Evolutionary conservation across 1,140 invertebrate genomes (phyloP).

Genomic region (Coenobita brevimanus): DNA sequence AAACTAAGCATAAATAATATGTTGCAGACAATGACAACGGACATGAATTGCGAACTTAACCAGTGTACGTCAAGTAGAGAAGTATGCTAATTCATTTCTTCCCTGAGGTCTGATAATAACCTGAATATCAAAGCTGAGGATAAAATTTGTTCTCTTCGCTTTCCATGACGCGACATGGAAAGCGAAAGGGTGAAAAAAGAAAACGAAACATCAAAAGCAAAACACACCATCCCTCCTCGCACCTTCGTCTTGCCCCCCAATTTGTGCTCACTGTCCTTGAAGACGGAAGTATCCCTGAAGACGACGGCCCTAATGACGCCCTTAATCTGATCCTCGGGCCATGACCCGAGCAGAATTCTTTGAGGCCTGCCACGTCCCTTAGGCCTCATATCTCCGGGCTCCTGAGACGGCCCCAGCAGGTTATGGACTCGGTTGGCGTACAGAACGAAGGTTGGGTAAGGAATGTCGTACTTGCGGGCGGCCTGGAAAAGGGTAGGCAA

Average conservation of each 20-base stretch:
- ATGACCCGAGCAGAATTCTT: slow-evolving; percentile 89
- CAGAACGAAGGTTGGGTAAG: slow-evolving; percentile 94
- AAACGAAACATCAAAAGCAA: background rate
- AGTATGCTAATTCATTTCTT: no score
- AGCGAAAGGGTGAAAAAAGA: background rate
- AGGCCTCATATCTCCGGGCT: slow-evolving; percentile 84
- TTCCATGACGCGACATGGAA: no score
- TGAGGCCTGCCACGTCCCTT: slow-evolving; percentile 92
- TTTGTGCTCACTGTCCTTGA: slow-evolving; percentile 68
- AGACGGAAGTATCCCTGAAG: slow-evolving; percentile 83
- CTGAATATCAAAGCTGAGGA: no score
- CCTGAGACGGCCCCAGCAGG: slow-evolving; percentile 87
- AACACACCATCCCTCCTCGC: slow-evolving; percentile 7
- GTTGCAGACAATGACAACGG: no score
- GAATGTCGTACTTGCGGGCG: slow-evolving; percentile 93
- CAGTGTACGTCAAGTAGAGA: no score
- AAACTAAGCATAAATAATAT: no score
- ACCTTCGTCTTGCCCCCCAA: slow-evolving; percentile 54
- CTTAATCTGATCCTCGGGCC: slow-evolving; percentile 93
- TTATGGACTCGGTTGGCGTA: slow-evolving; percentile 95
- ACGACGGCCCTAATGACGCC: slow-evolving; percentile 92
- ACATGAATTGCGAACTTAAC: no score
- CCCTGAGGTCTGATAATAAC: no score
- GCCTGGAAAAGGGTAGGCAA: slow-evolving; percentile 81
- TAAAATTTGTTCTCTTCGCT: no score